These are phyloP conservation scores for Pelvicachromis taeniatus DNA, from an alignment of 2,113 vertebrate genomes.

Conservation along the genomic window DNA sequence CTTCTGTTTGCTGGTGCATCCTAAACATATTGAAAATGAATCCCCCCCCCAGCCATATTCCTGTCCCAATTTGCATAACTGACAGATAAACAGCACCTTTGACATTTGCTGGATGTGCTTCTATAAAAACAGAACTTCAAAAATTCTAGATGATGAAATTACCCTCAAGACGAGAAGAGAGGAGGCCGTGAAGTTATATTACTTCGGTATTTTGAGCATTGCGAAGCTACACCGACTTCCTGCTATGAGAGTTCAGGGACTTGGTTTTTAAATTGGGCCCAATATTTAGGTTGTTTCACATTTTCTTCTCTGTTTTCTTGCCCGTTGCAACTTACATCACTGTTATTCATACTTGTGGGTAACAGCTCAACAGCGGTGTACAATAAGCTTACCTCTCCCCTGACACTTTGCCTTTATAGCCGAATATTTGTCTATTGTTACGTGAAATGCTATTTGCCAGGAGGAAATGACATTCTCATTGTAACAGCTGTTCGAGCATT, in stretches of 20 bases:
- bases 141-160: background rate
- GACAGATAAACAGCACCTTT: slow-evolving; percentile 24
- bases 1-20: slow-evolving; percentile 14
- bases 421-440: slow-evolving; percentile 58
- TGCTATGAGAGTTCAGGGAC: background rate
- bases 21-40: slow-evolving; percentile 11
- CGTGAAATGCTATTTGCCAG: slow-evolving; percentile 47
- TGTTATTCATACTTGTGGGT: background rate
- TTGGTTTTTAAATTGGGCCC: background rate
- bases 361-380: background rate
- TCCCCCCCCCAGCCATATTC: background rate
- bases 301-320: background rate
- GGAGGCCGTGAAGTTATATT: background rate
- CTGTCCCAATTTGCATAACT: slow-evolving; percentile 1
- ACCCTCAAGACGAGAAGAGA: background rate
- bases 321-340: background rate
- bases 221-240: background rate
- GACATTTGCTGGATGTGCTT: background rate
- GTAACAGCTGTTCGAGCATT: slow-evolving; percentile 48
- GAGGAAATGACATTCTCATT: slow-evolving; percentile 46
- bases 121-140: background rate
- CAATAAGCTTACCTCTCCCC: slow-evolving; percentile 36
- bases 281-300: background rate
- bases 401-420: slow-evolving; percentile 40
- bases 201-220: background rate